Percentiles rank a stretch among this genome's conserved stretches.
Conservation (phyloP, 2,113 vertebrate genomes). For the Atractosteus spatula region DNA sequence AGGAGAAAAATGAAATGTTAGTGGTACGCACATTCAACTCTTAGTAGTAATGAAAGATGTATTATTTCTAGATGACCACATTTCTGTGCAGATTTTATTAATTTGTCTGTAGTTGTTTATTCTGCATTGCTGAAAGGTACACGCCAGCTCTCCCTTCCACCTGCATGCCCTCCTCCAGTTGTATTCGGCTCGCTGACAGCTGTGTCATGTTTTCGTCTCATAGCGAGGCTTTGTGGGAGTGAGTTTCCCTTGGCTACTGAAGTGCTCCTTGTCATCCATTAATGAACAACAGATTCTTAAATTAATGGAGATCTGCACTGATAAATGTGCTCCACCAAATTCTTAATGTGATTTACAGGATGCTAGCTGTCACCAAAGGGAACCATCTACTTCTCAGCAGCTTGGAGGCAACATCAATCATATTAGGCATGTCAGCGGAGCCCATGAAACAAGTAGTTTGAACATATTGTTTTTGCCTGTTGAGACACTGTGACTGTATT, state of each 20-base stretch:
- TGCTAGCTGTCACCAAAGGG: conserved; percentile 23
- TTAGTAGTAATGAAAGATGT: no score
- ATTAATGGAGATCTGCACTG: conserved; percentile 23
- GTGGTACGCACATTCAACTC: no score
- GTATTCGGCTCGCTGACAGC: no score
- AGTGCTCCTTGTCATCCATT: conserved; percentile 24
- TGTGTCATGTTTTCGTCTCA: no score
- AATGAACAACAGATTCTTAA: conserved; percentile 37
- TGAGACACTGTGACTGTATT: neutral
- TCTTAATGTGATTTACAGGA: conserved; percentile 28
- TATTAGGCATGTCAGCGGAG: conserved; percentile 20
- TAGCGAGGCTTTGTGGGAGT: no score
- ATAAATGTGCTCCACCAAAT: conserved; percentile 27
- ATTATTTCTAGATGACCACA: no score
- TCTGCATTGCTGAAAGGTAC: no score
- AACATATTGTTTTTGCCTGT: conserved; percentile 12
- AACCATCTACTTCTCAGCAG: conserved; percentile 16
- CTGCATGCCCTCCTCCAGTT: no score
- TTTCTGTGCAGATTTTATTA: neutral
- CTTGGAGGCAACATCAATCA: conserved; percentile 28
- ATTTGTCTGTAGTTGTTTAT: no score
- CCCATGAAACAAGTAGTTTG: conserved; percentile 13
- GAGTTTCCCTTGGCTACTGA: neutral
- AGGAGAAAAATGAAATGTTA: no score
- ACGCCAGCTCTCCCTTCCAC: no score